These are phyloP conservation scores for Grapholita molesta DNA, from an alignment of 1,140 invertebrate species.

Conservation along the genomic window DNA sequence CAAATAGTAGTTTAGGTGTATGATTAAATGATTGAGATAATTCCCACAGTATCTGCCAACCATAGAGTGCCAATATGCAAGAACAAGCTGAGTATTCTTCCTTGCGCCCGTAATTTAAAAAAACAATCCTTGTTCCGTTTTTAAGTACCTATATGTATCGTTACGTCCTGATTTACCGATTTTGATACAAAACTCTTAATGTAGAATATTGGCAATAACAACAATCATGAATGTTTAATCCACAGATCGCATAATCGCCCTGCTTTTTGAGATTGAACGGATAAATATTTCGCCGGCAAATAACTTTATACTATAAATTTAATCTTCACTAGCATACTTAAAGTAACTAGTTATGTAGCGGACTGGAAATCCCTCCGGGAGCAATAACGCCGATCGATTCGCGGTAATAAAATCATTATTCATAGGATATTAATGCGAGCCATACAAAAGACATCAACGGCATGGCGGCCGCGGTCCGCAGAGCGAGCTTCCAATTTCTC, in stretches of 20 bases:
- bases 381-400: not conserved
- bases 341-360: not conserved
- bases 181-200: too few relatives aligned
- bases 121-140: too few relatives aligned
- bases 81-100: too few relatives aligned
- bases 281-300: not conserved
- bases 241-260: not conserved
- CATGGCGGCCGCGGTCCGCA: conserved; percentile 2
- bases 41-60: too few relatives aligned
- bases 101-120: too few relatives aligned
- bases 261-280: not conserved
- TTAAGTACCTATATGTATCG: too few relatives aligned
- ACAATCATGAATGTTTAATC: too few relatives aligned
- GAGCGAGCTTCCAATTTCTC: conserved; percentile 31
- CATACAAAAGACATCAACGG: conserved; percentile 64
- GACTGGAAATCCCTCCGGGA: not conserved
- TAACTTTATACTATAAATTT: not conserved
- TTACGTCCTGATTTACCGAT: too few relatives aligned
- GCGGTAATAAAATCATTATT: not conserved
- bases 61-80: too few relatives aligned
- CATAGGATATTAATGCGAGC: not conserved
- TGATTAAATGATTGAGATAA: too few relatives aligned
- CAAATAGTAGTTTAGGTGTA: too few relatives aligned
- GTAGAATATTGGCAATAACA: too few relatives aligned
- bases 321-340: not conserved